Percentiles rank a stretch among this genome's conserved stretches.
phyloP scores from a whole-genome alignment of 2,113 vertebrate species.

The Nannospalax galili region DNA sequence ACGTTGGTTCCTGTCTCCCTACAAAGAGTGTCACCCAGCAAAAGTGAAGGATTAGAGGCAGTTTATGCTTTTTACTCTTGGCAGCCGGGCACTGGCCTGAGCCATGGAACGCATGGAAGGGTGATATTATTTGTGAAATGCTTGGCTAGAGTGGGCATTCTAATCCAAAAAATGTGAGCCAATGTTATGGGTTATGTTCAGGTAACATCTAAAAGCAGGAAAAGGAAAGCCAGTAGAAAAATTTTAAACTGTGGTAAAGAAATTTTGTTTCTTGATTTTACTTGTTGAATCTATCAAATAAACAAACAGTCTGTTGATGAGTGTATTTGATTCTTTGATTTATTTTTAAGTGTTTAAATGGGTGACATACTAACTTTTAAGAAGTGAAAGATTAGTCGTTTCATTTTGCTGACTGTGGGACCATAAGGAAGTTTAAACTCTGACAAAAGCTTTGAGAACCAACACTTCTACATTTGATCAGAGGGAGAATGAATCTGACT shows the following conservation, averaged over 20 bases:
- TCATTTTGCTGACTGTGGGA: constrained; percentile 25
- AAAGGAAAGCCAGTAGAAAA: not conserved
- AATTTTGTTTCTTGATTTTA: not conserved
- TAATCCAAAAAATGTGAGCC: not conserved
- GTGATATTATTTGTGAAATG: not conserved
- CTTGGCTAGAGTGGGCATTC: not conserved
- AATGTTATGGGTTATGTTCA: not conserved
- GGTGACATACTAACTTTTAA: constrained; percentile 33
- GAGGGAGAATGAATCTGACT: not conserved
- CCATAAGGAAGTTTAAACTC: not conserved
- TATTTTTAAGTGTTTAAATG: constrained; percentile 51
- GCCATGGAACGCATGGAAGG: not conserved
- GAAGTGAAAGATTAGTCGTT: constrained; percentile 28
- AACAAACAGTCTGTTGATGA: not conserved
- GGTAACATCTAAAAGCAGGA: not conserved
- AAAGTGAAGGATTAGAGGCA: not conserved
- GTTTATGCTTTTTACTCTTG: not conserved
- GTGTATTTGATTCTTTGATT: not conserved
- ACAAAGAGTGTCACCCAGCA: too few relatives aligned
- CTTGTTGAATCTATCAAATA: not conserved
- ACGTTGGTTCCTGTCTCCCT: too few relatives aligned
- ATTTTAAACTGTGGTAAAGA: not conserved
- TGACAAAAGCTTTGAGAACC: constrained; percentile 42
- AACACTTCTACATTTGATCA: constrained; percentile 13
- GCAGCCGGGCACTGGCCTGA: too few relatives aligned